Base-by-base conservation (phyloP, 2,888 invertebrate species). In the Caenorhabditis doughertyi region DNA sequence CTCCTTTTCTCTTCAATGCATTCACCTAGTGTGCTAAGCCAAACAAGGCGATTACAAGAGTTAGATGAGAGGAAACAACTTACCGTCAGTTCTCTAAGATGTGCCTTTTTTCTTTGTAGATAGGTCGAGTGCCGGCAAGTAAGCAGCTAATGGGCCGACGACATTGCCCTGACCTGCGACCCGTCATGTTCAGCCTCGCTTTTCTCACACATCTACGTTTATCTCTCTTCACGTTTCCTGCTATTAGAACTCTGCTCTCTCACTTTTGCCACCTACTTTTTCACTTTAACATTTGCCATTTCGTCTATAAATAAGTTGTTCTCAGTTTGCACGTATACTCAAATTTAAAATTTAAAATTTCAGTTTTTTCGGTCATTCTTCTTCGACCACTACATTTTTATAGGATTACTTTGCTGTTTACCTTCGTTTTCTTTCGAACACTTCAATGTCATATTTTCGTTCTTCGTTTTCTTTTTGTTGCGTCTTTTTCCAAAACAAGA, bases 21-120 rank as follows among this genome's bases (percentile, higher is more conserved):
- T 39, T 42, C n/a, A 64, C 51, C 60, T 39, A 51, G 51, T 65
- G 65, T 51, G 51, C 65, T 47, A 51, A 56, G 60, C 68, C 68
- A 77, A 77, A 77, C 77, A 77, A 51, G 77, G 44, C 47, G 68
- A 70, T 77, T 68, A 70, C 77, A 77, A 77, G 77, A 68, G 68
- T 62, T 13, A 49, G 42, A 65, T 27, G 60, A 39, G 35, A 44
- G 47, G 25, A 47, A 76, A 49, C 47, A 68, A 44, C 60, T 77
- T 29, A 67, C 67, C 35, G 67, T 76, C 60, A 27, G 51, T 39
- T 67, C 67, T 35, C n/a, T 58, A 21, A 71, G 58, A 58, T 44
- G 49, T 53, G 62, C 39, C 21, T 58, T 51, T n/a, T n/a, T 49
- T 58, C 51, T 74, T 76, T 76, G 76, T 67, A 67, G 76, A 60